A percentile compares a stretch with the other conserved stretches of the same genome.
These are phyloP conservation scores for Metallyticus violacea DNA, from an alignment of 2,888 invertebrate genomes.

Conservation along the genomic window DNA sequence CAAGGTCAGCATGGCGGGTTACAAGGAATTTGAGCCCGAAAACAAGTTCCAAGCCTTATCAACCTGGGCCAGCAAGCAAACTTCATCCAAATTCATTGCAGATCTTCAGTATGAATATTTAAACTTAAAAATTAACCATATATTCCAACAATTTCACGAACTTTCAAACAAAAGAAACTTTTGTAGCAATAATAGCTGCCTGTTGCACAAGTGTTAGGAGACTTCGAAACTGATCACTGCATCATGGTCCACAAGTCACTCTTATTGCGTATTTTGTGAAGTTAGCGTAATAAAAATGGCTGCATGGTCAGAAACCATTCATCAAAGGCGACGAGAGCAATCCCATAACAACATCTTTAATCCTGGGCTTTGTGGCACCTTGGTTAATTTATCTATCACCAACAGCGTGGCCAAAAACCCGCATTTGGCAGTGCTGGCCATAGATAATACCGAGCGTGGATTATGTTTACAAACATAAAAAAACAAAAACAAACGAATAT, in stretches of 20 bases:
- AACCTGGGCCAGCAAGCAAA: no score
- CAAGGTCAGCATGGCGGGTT: no score
- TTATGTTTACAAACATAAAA: slow-evolving; percentile 3
- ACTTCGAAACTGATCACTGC: background rate
- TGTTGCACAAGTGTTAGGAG: no score
- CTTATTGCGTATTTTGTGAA: background rate
- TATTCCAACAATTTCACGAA: no score
- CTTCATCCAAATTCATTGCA: no score
- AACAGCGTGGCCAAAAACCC: background rate
- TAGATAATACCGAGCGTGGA: background rate
- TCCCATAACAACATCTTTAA: background rate
- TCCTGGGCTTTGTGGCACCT: background rate
- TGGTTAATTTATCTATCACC: background rate
- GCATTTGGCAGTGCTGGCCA: background rate
- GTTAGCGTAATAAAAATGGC: background rate
- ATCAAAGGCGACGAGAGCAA: background rate
- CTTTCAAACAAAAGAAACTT: no score
- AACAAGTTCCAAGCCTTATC: no score
- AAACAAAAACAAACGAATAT: slow-evolving; percentile 7
- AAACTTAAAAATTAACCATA: no score
- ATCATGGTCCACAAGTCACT: background rate
- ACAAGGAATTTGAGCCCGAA: no score
- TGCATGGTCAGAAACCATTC: background rate
- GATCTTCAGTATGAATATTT: no score
- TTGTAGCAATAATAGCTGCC: no score